phyloP scores from a whole-genome alignment of 2,797 vertebrate species.

The Dromococcyx pavoninus region DNA sequence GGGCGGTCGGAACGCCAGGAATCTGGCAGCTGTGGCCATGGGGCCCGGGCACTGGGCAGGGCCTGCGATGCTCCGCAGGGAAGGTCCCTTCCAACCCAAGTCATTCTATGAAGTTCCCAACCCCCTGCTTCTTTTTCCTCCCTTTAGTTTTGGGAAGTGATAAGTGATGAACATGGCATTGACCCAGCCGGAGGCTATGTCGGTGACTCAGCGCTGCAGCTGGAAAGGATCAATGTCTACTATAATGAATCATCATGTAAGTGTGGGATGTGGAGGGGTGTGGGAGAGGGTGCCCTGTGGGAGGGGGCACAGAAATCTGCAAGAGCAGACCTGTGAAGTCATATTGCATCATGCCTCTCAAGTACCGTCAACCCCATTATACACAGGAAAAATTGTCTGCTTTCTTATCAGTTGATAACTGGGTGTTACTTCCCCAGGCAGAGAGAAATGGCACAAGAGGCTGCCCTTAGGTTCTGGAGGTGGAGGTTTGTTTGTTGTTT shows the following conservation, averaged over 20 bases:
- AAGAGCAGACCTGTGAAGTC: background rate
- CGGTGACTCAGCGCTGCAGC: constrained; percentile 89
- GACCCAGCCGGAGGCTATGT: constrained; percentile 88
- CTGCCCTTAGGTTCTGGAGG: background rate
- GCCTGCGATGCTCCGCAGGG: background rate
- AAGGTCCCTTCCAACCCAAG: no score
- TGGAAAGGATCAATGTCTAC: constrained; percentile 93
- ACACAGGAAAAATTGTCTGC: background rate
- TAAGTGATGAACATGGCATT: constrained; percentile 93
- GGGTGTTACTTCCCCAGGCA: background rate
- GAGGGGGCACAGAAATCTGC: background rate
- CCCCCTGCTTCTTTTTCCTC: background rate
- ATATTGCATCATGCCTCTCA: rapidly evolving
- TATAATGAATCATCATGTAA: constrained; percentile 94
- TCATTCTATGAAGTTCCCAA: background rate
- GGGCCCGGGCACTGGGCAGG: background rate
- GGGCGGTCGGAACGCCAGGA: constrained; percentile 14
- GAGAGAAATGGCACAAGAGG: background rate
- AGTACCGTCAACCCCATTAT: background rate
- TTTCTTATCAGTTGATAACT: background rate
- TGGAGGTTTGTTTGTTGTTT: background rate
- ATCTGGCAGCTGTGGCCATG: constrained; percentile 10
- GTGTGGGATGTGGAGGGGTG: constrained; percentile 47
- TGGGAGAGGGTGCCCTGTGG: background rate
- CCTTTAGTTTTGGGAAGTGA: constrained; percentile 92